These are phyloP conservation scores for Amitus sp. DNA, from an alignment of 2,888 invertebrate species.

Conservation along the genomic window DNA sequence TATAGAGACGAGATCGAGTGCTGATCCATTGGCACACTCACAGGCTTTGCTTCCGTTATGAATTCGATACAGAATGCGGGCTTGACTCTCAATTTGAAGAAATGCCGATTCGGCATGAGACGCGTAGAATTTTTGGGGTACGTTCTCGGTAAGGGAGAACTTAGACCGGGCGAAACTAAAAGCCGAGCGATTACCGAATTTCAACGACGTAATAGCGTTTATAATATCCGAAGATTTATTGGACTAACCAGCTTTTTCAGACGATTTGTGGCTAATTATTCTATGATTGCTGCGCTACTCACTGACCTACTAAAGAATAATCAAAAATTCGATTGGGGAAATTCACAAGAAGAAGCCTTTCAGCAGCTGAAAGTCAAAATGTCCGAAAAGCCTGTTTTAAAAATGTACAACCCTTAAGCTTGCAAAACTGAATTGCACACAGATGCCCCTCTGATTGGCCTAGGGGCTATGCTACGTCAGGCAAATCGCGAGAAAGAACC, in stretches of 20 bases:
- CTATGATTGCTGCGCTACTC: conserved; percentile 9
- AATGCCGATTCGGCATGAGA: background rate
- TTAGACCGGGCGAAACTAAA: conserved; percentile 35
- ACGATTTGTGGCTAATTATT: conserved; percentile 19
- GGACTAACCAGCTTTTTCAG: conserved; percentile 18
- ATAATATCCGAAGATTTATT: conserved; percentile 7
- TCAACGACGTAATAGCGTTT: background rate
- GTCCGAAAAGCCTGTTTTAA: conserved; percentile 31
- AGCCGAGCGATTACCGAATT: conserved; percentile 30
- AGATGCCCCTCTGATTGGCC: conserved; percentile 8
- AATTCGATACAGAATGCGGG: background rate
- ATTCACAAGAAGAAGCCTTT: conserved; percentile 38
- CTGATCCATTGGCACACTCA: no score
- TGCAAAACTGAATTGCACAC: conserved; percentile 18
- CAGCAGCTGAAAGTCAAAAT: conserved; percentile 26
- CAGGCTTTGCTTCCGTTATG: no score
- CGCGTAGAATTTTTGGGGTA: background rate
- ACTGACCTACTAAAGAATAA: conserved; percentile 6
- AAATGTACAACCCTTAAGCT: conserved; percentile 34
- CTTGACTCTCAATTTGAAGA: background rate
- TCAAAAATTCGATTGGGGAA: conserved; percentile 17
- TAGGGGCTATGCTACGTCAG: conserved; percentile 33
- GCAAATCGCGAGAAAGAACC: conserved; percentile 23
- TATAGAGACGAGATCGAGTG: no score
- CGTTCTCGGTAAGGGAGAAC: background rate